phyloP scores from a whole-genome alignment of 2,888 invertebrate species.

The Mimas tiliae region DNA sequence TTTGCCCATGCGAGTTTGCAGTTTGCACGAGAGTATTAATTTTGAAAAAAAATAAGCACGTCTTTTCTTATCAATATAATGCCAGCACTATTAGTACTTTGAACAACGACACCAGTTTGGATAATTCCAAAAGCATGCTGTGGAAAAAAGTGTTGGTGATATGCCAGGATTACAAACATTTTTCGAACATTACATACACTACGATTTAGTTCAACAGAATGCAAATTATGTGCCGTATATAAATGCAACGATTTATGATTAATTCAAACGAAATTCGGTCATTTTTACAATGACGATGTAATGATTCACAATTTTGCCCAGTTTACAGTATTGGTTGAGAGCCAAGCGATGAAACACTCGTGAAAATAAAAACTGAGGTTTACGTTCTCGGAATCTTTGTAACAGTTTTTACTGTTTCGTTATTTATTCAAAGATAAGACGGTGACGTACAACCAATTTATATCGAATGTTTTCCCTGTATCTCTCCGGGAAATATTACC shows the following conservation, averaged over 20 bases:
- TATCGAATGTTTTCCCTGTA: background rate
- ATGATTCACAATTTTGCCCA: slow-evolving; percentile 6
- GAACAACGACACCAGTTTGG: slow-evolving; percentile 2
- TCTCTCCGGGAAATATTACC: background rate
- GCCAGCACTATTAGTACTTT: background rate
- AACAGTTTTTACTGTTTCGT: slow-evolving; percentile 9
- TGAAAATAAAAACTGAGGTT: slow-evolving; percentile 19
- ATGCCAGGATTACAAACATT: slow-evolving; percentile 2
- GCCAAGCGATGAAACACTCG: slow-evolving; percentile 13
- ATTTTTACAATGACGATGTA: background rate
- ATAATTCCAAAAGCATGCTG: background rate
- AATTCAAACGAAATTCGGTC: slow-evolving; percentile 13
- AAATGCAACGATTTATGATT: slow-evolving; percentile 13
- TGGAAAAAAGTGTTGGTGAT: background rate
- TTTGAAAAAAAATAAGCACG: too few species aligned
- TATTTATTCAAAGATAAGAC: slow-evolving; percentile 3
- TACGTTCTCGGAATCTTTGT: slow-evolving; percentile 1
- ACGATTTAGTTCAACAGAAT: slow-evolving; percentile 9
- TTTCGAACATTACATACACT: background rate
- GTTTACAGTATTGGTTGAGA: slow-evolving; percentile 9
- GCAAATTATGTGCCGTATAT: background rate
- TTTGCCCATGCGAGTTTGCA: background rate
- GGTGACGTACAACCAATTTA: background rate
- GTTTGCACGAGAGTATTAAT: too few species aligned
- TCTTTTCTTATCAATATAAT: background rate